Evolutionary conservation across 1,140 invertebrate genomes (phyloP).

Genomic region (Platyscapa corneri): DNA sequence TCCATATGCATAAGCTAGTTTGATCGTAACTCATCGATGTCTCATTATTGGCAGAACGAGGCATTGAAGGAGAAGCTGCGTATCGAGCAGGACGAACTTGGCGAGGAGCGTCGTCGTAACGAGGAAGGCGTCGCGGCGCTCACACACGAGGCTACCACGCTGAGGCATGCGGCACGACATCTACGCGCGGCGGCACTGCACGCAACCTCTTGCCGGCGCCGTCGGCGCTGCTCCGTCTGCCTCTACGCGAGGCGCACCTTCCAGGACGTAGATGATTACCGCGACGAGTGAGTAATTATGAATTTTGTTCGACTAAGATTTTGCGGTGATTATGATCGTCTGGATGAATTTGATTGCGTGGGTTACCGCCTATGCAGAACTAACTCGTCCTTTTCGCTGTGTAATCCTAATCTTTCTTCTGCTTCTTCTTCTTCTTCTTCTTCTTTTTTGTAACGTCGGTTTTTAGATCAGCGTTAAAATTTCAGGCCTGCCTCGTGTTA

Average conservation of each 20-base stretch:
- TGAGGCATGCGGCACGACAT: conserved; percentile 69
- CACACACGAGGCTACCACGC: conserved; percentile 64
- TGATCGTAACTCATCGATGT: not conserved
- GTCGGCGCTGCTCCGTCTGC: conserved; percentile 78
- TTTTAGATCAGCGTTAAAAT: not conserved
- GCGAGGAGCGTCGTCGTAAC: conserved; percentile 65
- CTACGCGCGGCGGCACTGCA: conserved; percentile 68
- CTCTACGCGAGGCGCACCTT: conserved; percentile 78
- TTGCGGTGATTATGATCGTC: not conserved
- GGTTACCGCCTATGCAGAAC: not conserved
- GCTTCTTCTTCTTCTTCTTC: too few species aligned
- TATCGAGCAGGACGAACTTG: conserved; percentile 72
- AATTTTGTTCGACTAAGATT: too few species aligned
- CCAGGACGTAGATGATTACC: conserved; percentile 74
- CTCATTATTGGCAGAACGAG: conserved; percentile 70
- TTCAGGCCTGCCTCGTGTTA: too few species aligned
- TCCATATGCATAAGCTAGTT: too few species aligned
- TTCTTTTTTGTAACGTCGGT: not conserved
- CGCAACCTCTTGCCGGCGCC: conserved; percentile 69
- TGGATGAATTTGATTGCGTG: not conserved
- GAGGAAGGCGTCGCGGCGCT: conserved; percentile 69
- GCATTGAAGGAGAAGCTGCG: conserved; percentile 74
- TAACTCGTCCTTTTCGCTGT: not conserved
- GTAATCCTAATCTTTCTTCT: too few species aligned
- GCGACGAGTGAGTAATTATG: conserved; percentile 72